phyloP scores from a whole-genome alignment of 1,140 invertebrate genomes.

The Zaprionus lachaisei region DNA sequence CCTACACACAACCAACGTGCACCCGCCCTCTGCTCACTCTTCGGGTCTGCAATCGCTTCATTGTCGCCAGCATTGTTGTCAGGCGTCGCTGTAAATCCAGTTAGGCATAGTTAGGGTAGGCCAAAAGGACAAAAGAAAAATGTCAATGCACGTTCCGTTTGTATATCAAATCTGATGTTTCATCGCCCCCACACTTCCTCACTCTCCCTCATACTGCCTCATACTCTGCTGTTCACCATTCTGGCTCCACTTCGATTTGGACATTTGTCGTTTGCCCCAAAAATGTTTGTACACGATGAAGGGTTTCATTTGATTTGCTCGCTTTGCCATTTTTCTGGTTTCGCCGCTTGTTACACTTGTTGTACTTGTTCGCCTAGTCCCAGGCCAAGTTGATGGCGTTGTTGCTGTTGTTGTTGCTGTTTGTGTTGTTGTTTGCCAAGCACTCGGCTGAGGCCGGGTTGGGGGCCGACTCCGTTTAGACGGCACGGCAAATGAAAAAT shows the following conservation, averaged over 20 bases:
- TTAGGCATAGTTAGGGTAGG: background rate
- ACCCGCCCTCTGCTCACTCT: fast-evolving
- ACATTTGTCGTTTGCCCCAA: constrained; percentile 53
- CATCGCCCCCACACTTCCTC: background rate
- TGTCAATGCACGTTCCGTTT: constrained; percentile 45
- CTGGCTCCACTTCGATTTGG: constrained; percentile 54
- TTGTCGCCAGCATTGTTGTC: constrained; percentile 54
- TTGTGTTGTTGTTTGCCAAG: constrained; percentile 12
- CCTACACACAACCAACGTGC: constrained; percentile 3
- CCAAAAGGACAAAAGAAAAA: constrained; percentile 10
- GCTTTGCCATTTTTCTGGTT: constrained; percentile 76
- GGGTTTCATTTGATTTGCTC: constrained; percentile 80
- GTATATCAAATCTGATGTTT: constrained; percentile 54
- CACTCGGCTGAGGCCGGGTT: constrained; percentile 1
- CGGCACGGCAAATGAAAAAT: constrained; percentile 69
- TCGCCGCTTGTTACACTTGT: constrained; percentile 60
- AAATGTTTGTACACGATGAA: constrained; percentile 77
- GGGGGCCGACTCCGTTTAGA: constrained; percentile 13
- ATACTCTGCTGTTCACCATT: background rate
- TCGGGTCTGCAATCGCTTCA: constrained; percentile 23
- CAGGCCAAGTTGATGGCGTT: background rate
- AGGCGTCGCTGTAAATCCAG: constrained; percentile 18
- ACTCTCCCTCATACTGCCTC: background rate
- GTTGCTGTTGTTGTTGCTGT: background rate
- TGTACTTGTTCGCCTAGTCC: constrained; percentile 27